phyloP scores from a whole-genome alignment of 1,140 invertebrate species.

The Gryon sp. region DNA sequence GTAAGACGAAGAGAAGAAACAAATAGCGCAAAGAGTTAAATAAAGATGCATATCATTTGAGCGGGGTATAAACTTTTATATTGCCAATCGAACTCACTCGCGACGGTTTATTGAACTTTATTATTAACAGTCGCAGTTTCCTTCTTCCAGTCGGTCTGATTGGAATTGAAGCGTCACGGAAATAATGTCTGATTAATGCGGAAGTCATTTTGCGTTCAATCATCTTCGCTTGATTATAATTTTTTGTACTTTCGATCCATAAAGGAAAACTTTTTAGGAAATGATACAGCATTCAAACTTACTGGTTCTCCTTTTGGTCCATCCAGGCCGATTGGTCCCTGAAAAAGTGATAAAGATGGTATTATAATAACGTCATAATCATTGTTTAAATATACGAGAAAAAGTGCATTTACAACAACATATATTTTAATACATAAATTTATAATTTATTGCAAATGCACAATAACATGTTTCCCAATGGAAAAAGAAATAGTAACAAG shows the following conservation, averaged over 20 bases:
- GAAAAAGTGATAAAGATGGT: slow-evolving; percentile 72
- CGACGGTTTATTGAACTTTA: slow-evolving; percentile 42
- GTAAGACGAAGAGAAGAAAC: neutral
- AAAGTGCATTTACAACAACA: neutral
- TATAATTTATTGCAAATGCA: no score
- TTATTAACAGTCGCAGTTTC: slow-evolving; percentile 40
- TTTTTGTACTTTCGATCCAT: slow-evolving; percentile 12
- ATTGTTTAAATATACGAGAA: neutral
- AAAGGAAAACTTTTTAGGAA: slow-evolving; percentile 24
- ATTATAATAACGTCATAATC: neutral
- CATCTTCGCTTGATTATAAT: slow-evolving; percentile 24
- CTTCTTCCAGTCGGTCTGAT: slow-evolving; percentile 21
- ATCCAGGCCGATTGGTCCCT: slow-evolving; percentile 96
- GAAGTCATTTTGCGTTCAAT: slow-evolving; percentile 55
- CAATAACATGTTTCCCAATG: no score
- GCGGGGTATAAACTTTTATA: slow-evolving; percentile 14
- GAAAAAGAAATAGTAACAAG: no score
- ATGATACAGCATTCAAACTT: slow-evolving; percentile 76
- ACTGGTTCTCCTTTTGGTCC: slow-evolving; percentile 96
- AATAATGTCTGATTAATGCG: slow-evolving; percentile 60
- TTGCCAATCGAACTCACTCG: neutral
- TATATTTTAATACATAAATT: no score
- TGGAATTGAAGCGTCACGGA: slow-evolving; percentile 39
- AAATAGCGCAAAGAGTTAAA: neutral
- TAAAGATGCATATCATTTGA: slow-evolving; percentile 7